These are phyloP conservation scores for Agonopterix subpropinquella DNA, from an alignment of 2,888 invertebrate genomes.

Conservation along the genomic window DNA sequence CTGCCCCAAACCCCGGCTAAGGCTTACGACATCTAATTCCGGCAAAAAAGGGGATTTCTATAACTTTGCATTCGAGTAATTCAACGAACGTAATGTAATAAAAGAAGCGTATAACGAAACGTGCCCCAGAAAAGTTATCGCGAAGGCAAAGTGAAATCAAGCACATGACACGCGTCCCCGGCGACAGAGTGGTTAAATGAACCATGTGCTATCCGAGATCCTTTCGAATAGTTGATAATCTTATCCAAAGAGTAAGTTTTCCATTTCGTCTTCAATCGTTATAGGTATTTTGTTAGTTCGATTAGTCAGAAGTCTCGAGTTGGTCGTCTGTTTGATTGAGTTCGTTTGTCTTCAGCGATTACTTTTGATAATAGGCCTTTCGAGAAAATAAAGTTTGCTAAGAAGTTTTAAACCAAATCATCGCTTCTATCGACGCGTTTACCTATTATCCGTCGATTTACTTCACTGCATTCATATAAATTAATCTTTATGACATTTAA, in stretches of 20 bases:
- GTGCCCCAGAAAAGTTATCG: constrained; percentile 2
- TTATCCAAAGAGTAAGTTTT: neutral
- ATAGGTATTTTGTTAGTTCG: too few relatives aligned
- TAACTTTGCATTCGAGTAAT: constrained; percentile 20
- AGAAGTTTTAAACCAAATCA: too few relatives aligned
- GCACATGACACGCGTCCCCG: constrained; percentile 21
- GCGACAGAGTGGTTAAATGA: constrained; percentile 28
- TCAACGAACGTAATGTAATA: neutral
- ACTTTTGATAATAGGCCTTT: too few relatives aligned
- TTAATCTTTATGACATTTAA: too few relatives aligned
- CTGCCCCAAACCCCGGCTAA: constrained; percentile 26
- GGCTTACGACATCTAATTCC: constrained; percentile 43
- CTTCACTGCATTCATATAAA: too few relatives aligned
- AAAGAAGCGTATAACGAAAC: constrained; percentile 1
- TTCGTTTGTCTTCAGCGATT: too few relatives aligned
- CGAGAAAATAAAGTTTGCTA: too few relatives aligned
- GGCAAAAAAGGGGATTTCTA: constrained; percentile 39
- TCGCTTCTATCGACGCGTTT: too few relatives aligned
- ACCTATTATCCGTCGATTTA: too few relatives aligned
- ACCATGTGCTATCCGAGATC: constrained; percentile 23
- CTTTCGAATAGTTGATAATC: constrained; percentile 6
- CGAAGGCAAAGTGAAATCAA: constrained; percentile 16
- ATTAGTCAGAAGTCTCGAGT: too few relatives aligned
- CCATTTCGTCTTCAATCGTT: too few relatives aligned
- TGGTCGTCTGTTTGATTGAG: too few relatives aligned